phyloP scores from a whole-genome alignment of 2,113 vertebrate species.

The Anolis sagrei region DNA sequence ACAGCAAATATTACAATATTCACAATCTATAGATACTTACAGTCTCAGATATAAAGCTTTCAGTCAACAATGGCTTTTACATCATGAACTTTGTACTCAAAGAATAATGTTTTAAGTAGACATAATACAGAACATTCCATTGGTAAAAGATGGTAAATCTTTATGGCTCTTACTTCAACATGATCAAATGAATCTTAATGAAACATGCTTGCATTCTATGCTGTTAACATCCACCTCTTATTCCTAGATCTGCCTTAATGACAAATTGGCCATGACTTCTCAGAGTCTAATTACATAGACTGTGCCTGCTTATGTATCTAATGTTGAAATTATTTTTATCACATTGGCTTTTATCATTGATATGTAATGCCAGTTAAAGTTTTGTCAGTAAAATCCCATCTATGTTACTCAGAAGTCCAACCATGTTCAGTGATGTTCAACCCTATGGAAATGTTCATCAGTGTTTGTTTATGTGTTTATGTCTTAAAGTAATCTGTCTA shows the following conservation, averaged over 20 bases:
- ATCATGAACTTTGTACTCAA: background rate
- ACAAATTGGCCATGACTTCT: slow-evolving; percentile 32
- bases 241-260: slow-evolving; percentile 16
- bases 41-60: slow-evolving; percentile 7
- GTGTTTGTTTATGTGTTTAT: too few relatives aligned
- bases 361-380: background rate
- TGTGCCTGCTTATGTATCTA: background rate
- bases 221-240: background rate
- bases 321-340: slow-evolving; percentile 2
- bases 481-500: too few relatives aligned
- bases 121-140: slow-evolving; percentile 22
- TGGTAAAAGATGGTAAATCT: slow-evolving; percentile 46
- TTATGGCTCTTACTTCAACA: slow-evolving; percentile 41
- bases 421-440: background rate
- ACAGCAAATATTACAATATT: background rate
- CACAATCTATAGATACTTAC: rapidly evolving
- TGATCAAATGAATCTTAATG: slow-evolving; percentile 44
- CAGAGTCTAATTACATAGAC: slow-evolving; percentile 11
- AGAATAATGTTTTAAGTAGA: slow-evolving; percentile 32
- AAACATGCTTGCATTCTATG: background rate
- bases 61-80: slow-evolving; percentile 9
- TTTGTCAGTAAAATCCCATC: background rate
- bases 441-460: background rate
- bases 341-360: slow-evolving; percentile 4
- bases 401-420: background rate